phyloP scores from a whole-genome alignment of 2,797 vertebrate species.

The Rhabdophis nuchalis region DNA sequence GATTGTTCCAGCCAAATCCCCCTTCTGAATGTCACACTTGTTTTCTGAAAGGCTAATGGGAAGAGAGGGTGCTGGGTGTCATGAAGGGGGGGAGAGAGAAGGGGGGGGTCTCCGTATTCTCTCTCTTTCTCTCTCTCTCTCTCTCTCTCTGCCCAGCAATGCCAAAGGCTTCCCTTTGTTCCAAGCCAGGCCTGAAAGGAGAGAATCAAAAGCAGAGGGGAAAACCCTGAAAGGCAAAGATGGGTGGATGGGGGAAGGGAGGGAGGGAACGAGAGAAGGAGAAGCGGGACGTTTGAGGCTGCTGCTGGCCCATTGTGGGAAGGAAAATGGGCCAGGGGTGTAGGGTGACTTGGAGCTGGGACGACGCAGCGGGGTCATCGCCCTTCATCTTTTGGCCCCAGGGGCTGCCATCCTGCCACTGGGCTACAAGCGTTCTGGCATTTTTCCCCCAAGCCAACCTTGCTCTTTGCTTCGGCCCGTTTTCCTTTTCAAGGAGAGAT shows the following conservation, averaged over 20 bases:
- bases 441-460: constrained; percentile 20
- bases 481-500: constrained; percentile 65
- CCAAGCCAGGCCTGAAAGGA: constrained; percentile 33
- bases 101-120: neutral
- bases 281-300: neutral
- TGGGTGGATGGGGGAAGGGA: neutral
- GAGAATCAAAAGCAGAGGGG: constrained; percentile 42
- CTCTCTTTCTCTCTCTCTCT: too few species aligned
- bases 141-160: constrained; percentile 28
- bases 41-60: constrained; percentile 49
- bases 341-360: constrained; percentile 51
- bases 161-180: constrained; percentile 42
- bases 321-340: constrained; percentile 62
- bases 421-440: neutral
- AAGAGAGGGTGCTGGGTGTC: constrained; percentile 39
- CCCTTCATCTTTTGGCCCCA: neutral
- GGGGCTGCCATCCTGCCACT: neutral
- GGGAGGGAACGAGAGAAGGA: constrained; percentile 1
- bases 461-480: constrained; percentile 60
- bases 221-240: neutral
- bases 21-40: constrained; percentile 67
- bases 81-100: neutral
- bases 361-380: neutral
- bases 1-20: constrained; percentile 58
- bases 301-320: neutral